Evolutionary conservation across 2,888 invertebrate species (phyloP).

Genomic region (Leptinotarsa tumamoca): DNA sequence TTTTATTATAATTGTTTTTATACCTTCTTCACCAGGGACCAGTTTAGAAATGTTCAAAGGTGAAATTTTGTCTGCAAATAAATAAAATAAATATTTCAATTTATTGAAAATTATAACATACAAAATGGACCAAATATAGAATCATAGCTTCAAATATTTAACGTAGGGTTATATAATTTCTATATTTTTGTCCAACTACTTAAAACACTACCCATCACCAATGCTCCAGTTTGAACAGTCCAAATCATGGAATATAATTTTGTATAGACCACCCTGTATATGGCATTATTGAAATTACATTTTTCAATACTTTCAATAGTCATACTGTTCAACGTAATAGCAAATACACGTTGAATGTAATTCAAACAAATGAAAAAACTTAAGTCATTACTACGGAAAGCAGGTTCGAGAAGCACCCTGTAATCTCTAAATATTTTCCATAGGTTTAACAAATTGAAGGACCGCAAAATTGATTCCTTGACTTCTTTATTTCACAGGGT

Average conservation of each 20-base stretch:
- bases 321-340: neutral
- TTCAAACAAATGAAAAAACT: neutral
- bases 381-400: neutral
- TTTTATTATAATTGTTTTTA: conserved; percentile 24
- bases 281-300: neutral
- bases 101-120: conserved; percentile 5
- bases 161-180: neutral
- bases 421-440: neutral
- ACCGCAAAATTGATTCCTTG: too few relatives aligned
- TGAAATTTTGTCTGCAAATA: conserved; percentile 30
- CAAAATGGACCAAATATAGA: conserved; percentile 18
- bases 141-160: neutral
- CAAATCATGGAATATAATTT: conserved; percentile 3
- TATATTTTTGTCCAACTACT: conserved; percentile 10
- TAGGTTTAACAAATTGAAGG: too few relatives aligned
- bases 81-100: conserved; percentile 26
- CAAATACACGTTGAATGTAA: neutral
- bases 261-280: conserved; percentile 29
- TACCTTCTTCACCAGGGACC: conserved; percentile 29
- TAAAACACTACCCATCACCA: conserved; percentile 8
- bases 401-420: neutral
- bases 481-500: too few relatives aligned
- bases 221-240: neutral
- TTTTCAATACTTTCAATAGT: neutral
- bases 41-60: conserved; percentile 26